Evolutionary conservation across 2,888 invertebrate genomes (phyloP).

Genomic region (Callimorpha dominula): DNA sequence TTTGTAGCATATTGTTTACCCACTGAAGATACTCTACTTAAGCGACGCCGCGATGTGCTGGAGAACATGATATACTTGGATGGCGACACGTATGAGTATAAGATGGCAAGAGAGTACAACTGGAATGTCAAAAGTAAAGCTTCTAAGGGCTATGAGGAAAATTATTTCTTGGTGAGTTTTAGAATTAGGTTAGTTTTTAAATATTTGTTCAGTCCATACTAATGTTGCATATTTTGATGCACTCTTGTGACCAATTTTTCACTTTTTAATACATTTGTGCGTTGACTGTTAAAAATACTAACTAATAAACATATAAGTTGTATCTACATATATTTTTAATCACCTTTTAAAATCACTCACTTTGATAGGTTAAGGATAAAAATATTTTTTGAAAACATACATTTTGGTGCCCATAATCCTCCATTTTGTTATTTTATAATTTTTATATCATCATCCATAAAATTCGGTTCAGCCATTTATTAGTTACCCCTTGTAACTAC

Average conservation of each 20-base stretch:
- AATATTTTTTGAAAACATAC: too few relatives aligned
- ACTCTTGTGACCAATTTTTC: background rate
- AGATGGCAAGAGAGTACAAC: conserved; percentile 99
- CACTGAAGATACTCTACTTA: conserved; percentile 95
- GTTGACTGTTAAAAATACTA: too few relatives aligned
- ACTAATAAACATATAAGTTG: too few relatives aligned
- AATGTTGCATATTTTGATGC: too few relatives aligned
- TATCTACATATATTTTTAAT: too few relatives aligned
- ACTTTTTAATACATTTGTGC: background rate
- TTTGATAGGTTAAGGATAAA: too few relatives aligned
- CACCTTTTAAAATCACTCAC: too few relatives aligned
- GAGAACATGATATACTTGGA: conserved; percentile 93
- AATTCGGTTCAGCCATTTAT: too few relatives aligned
- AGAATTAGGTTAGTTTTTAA: background rate
- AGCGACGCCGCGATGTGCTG: conserved; percentile 93
- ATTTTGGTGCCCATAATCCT: too few relatives aligned
- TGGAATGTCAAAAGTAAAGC: conserved; percentile 99
- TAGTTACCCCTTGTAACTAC: too few relatives aligned
- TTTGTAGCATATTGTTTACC: conserved; percentile 99
- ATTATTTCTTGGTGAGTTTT: conserved; percentile 94
- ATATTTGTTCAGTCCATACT: background rate
- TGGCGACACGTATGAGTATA: conserved; percentile 97
- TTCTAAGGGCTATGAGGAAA: conserved; percentile 98
- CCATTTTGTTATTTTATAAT: too few relatives aligned
- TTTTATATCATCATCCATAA: too few relatives aligned